Conservation (phyloP, 2,113 vertebrate species). For the Perca schrenkii region DNA sequence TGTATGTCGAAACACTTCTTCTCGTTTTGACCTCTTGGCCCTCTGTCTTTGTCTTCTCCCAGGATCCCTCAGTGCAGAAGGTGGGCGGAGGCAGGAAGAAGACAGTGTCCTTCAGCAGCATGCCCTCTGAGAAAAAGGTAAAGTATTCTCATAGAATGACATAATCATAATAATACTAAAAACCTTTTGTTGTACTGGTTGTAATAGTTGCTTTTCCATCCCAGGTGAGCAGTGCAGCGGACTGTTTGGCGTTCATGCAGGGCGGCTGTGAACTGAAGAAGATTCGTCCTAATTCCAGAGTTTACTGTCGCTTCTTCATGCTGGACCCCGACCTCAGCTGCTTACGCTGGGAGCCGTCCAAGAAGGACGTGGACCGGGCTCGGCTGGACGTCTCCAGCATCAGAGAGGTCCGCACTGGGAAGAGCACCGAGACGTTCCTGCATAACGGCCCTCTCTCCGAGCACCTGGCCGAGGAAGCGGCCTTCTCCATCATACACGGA, state of each 20-base stretch:
- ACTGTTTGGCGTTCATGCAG: constrained; percentile 99
- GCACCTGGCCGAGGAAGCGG: constrained; percentile 95
- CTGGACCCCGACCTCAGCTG: constrained; percentile 93
- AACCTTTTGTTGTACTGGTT: too few species aligned
- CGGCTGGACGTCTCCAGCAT: constrained; percentile 93
- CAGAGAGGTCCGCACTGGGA: constrained; percentile 95
- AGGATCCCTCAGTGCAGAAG: constrained; percentile 96
- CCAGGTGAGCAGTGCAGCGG: constrained; percentile 92
- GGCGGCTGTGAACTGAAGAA: constrained; percentile 98
- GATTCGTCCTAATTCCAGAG: constrained; percentile 93
- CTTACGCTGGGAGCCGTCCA: constrained; percentile 98
- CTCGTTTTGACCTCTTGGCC: constrained; percentile 8
- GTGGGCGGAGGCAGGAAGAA: constrained; percentile 92
- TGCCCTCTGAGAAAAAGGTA: constrained; percentile 96
- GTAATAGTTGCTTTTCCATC: background rate
- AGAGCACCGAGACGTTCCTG: constrained; percentile 97
- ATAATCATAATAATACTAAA: background rate
- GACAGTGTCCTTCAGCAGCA: constrained; percentile 99
- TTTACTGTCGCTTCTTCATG: constrained; percentile 97
- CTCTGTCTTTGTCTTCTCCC: constrained; percentile 52
- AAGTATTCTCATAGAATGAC: too few species aligned
- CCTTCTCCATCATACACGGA: constrained; percentile 94
- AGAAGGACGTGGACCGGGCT: constrained; percentile 95
- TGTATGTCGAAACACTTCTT: background rate
- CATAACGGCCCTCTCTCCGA: constrained; percentile 92